phyloP scores from a whole-genome alignment of 2,888 invertebrate species.

The Horisme vitalbata region DNA sequence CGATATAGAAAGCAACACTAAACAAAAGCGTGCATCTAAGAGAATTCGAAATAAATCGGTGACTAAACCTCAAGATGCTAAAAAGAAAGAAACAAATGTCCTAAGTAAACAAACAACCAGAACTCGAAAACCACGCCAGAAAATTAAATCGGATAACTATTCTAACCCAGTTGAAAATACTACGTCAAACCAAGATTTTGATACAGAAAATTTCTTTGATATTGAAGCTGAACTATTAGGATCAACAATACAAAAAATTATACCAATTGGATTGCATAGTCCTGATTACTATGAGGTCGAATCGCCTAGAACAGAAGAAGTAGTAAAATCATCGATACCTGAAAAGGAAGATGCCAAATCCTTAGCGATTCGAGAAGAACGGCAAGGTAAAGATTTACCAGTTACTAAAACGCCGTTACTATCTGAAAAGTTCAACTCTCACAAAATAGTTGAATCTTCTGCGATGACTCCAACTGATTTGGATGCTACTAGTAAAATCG shows the following conservation, averaged over 20 bases:
- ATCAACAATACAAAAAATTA: constrained; percentile 41
- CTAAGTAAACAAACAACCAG: neutral
- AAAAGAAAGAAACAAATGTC: constrained; percentile 2
- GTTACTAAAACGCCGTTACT: neutral
- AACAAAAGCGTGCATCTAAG: constrained; percentile 24
- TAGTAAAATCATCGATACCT: neutral
- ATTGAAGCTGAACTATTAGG: constrained; percentile 46
- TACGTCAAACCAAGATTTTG: neutral
- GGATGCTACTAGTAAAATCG: neutral
- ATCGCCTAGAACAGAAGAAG: neutral
- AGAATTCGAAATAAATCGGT: constrained; percentile 25
- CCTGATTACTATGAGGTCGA: neutral
- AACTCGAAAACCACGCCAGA: constrained; percentile 1
- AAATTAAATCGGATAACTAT: neutral
- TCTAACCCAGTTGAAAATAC: constrained; percentile 1
- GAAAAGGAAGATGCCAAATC: neutral
- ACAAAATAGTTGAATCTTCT: neutral
- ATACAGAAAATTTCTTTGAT: constrained; percentile 28
- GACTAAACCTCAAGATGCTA: neutral
- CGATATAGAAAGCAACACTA: constrained; percentile 3
- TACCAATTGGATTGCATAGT: neutral
- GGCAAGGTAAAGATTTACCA: neutral
- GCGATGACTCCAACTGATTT: neutral
- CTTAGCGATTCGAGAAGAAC: neutral
- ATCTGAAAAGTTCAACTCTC: neutral